Percentiles rank a stretch among this genome's conserved stretches.
Conservation (phyloP, 2,888 invertebrate species). For the Ophonus ardosiacus region DNA sequence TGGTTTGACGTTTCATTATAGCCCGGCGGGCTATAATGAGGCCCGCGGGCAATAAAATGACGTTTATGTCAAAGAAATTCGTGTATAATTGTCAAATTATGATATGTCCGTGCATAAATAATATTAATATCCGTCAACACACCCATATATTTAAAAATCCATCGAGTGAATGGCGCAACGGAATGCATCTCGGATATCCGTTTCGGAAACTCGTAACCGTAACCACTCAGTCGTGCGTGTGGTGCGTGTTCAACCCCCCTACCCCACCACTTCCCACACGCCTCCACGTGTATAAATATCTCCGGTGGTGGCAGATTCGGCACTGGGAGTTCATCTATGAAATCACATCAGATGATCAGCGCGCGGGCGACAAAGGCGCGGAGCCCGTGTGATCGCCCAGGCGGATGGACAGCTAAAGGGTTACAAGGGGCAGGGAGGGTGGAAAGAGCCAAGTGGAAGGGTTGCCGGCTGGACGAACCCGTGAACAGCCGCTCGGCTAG, state of each 20-base stretch:
- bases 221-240: slow-evolving; percentile 33
- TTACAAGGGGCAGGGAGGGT: background rate
- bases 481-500: slow-evolving; percentile 68
- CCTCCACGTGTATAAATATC: slow-evolving; percentile 53
- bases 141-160: background rate
- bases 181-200: slow-evolving; percentile 54
- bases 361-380: slow-evolving; percentile 48
- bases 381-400: slow-evolving; percentile 72
- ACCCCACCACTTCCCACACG: background rate
- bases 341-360: slow-evolving; percentile 74
- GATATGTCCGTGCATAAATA: too few relatives aligned
- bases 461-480: slow-evolving; percentile 44
- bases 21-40: too few relatives aligned
- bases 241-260: slow-evolving; percentile 39
- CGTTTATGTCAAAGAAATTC: too few relatives aligned
- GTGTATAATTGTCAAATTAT: too few relatives aligned
- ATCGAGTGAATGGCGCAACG: slow-evolving; percentile 18
- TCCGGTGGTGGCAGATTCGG: slow-evolving; percentile 66
- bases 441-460: slow-evolving; percentile 36
- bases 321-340: slow-evolving; percentile 74
- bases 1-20: too few relatives aligned
- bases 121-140: too few relatives aligned
- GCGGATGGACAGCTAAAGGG: slow-evolving; percentile 69
- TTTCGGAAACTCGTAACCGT: slow-evolving; percentile 52
- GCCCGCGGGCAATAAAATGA: too few relatives aligned